A percentile compares a stretch with the other conserved stretches of the same genome.
Evolutionary conservation across 53 echinoderm and acorn worm genomes (phyloP).

Genomic region (Stichopus horrens): DNA sequence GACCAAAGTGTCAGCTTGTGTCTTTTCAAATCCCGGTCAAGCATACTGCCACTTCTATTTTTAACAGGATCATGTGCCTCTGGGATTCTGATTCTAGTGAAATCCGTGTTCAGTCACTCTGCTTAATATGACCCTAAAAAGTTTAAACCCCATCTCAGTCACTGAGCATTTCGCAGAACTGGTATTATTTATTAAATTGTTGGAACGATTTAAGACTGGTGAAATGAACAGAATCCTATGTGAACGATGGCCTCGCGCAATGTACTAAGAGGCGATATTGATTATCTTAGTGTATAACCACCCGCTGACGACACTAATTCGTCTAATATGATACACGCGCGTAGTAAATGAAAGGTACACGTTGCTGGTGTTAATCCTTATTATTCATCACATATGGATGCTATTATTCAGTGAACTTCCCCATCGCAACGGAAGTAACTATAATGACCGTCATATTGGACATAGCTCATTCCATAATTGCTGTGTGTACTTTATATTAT

Average conservation of each 20-base stretch:
- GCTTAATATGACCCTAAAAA: background rate
- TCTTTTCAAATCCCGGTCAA: constrained; percentile 2
- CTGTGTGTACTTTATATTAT: background rate
- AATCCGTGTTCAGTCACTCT: background rate
- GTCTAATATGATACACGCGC: too few relatives aligned
- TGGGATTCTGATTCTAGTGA: background rate
- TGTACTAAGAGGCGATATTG: too few relatives aligned
- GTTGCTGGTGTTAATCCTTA: background rate
- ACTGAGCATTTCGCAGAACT: background rate
- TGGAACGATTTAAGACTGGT: too few relatives aligned
- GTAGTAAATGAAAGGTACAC: too few relatives aligned
- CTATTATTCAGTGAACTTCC: background rate
- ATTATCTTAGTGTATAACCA: too few relatives aligned
- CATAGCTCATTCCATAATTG: background rate
- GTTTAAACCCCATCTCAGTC: background rate
- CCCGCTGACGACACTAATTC: too few relatives aligned
- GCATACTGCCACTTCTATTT: background rate
- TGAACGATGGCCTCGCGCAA: too few relatives aligned
- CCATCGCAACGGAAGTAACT: background rate
- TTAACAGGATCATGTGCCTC: background rate
- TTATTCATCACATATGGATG: background rate
- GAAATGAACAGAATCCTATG: too few relatives aligned
- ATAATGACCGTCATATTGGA: background rate
- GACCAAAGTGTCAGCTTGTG: constrained; percentile 1
- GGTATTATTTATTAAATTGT: background rate